A percentile compares a stretch with the other conserved stretches of the same genome.
phyloP scores from a whole-genome alignment of 2,888 invertebrate genomes.

The Tanytarsus gracilentus region DNA sequence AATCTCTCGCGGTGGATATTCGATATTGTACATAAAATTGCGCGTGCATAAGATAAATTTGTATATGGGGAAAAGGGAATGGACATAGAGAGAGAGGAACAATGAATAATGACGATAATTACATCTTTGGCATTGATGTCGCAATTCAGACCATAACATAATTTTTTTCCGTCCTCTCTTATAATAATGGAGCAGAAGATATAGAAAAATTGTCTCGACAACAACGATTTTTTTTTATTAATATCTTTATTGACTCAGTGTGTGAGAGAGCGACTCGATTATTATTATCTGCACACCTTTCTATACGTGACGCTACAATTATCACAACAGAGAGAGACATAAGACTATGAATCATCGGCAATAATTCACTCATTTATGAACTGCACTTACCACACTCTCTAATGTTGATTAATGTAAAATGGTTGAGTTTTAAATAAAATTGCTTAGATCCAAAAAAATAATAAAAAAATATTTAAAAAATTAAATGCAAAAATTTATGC shows the following conservation, averaged over 20 bases:
- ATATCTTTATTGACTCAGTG: background rate
- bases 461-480: too few species aligned
- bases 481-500: too few species aligned
- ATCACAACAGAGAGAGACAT: too few species aligned
- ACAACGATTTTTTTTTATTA: background rate
- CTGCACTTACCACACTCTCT: too few species aligned
- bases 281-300: conserved; percentile 9
- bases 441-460: too few species aligned
- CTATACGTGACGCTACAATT: too few species aligned
- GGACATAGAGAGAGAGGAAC: background rate
- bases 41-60: background rate
- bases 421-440: too few species aligned
- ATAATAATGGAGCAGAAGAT: conserved; percentile 2
- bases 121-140: conserved; percentile 15
- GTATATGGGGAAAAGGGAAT: background rate
- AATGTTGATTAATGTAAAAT: too few species aligned
- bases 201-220: conserved; percentile 12
- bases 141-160: conserved; percentile 1
- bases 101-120: conserved; percentile 19
- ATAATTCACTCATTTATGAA: too few species aligned
- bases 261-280: background rate
- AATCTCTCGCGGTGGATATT: too few species aligned
- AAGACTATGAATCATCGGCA: too few species aligned
- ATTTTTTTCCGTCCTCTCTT: background rate
- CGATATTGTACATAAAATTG: background rate